Evolutionary conservation across 2,113 vertebrate genomes (phyloP).

Genomic region (Ibidorhyncha struthersii): DNA sequence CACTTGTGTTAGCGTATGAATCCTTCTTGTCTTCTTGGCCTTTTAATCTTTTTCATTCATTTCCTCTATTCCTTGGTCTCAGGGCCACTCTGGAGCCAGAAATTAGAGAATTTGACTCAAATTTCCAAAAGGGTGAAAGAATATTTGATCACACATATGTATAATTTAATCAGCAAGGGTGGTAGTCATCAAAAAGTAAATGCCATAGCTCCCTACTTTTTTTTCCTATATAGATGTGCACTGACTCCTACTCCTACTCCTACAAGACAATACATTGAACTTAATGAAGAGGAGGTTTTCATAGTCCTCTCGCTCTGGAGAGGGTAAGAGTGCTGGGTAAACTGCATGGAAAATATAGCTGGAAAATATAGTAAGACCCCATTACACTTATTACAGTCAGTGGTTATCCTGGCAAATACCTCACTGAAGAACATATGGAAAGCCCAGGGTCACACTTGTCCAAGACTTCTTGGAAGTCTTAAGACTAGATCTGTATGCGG

Average conservation of each 20-base stretch:
- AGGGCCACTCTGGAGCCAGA: background rate
- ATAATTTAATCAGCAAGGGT: background rate
- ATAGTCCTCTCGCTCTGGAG: background rate
- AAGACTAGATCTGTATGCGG: background rate
- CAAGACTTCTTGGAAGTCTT: background rate
- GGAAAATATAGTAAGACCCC: background rate
- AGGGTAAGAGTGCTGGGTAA: background rate
- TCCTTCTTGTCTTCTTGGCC: background rate
- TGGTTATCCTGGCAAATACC: background rate
- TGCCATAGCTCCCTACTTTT: background rate
- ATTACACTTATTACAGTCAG: background rate
- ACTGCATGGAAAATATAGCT: background rate
- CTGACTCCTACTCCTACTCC: background rate
- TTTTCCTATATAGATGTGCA: background rate
- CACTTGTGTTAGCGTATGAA: background rate
- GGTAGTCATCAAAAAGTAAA: background rate
- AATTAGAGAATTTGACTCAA: background rate
- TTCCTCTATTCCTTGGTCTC: background rate
- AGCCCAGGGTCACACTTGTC: background rate
- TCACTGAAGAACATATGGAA: background rate
- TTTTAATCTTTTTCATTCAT: background rate
- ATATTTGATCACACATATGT: background rate
- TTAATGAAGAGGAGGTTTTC: background rate
- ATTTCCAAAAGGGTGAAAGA: background rate
- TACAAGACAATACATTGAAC: rapidly evolving